A percentile compares a stretch with the other conserved stretches of the same genome.
These are phyloP conservation scores for Campodea augens DNA, from an alignment of 1,140 invertebrate species.

Conservation along the genomic window DNA sequence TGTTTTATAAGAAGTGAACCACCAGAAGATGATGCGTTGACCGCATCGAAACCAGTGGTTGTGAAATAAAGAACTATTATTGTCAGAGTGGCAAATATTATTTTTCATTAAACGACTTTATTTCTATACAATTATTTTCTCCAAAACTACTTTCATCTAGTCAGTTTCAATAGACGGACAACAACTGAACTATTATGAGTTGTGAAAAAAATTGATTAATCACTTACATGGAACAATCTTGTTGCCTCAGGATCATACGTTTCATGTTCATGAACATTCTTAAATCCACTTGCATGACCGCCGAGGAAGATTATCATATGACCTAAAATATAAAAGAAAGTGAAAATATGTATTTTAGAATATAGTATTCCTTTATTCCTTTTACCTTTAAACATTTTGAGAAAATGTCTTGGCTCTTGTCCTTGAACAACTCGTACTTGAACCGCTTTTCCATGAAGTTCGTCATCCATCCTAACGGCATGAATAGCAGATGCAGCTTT, in stretches of 20 bases:
- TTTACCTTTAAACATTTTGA: conserved; percentile 52
- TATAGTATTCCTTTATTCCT: too few species aligned
- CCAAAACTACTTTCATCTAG: too few species aligned
- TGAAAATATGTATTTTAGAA: too few species aligned
- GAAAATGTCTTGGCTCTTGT: conserved; percentile 52
- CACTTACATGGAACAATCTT: conserved; percentile 38
- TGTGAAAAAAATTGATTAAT: conserved; percentile 12
- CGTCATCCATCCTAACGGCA: conserved; percentile 37
- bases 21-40: too few species aligned
- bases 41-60: too few species aligned
- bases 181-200: too few species aligned
- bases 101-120: too few species aligned
- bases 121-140: too few species aligned
- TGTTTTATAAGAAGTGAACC: too few species aligned
- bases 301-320: conserved; percentile 39
- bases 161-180: too few species aligned
- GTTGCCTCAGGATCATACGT: conserved; percentile 37
- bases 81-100: too few species aligned
- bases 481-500: conserved; percentile 39
- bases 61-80: too few species aligned
- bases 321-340: conserved; percentile 21
- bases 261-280: conserved; percentile 33
- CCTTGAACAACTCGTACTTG: conserved; percentile 50
- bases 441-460: conserved; percentile 33
- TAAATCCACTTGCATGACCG: conserved; percentile 36